These are phyloP conservation scores for Atta cephalotes DNA, from an alignment of 1,140 invertebrate genomes.

Conservation along the genomic window DNA sequence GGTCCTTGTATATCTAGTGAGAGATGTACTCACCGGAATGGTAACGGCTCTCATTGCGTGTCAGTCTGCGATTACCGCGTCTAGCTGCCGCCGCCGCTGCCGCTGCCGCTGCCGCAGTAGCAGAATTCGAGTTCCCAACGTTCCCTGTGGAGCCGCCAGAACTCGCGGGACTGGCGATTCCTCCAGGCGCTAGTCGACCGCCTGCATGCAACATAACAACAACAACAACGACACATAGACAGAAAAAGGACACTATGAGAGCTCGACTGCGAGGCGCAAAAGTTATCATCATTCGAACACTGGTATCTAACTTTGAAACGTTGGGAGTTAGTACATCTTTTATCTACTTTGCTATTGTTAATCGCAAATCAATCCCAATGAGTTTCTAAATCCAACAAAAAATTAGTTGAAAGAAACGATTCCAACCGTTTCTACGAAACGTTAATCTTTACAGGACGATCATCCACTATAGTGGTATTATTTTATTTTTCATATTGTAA, in stretches of 20 bases:
- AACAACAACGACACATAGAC: slow-evolving; percentile 83
- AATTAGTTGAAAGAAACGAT: not conserved
- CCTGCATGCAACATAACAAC: slow-evolving; percentile 85
- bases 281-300: slow-evolving; percentile 8
- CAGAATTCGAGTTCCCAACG: slow-evolving; percentile 86
- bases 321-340: not conserved
- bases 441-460: not conserved
- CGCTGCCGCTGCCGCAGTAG: slow-evolving; percentile 75
- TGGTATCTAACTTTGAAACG: not conserved
- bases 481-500: no score
- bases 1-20: not conserved
- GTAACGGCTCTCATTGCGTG: slow-evolving; percentile 97
- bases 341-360: not conserved
- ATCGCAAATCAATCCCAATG: not conserved
- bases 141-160: slow-evolving; percentile 85
- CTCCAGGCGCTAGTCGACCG: slow-evolving; percentile 84
- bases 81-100: slow-evolving; percentile 85
- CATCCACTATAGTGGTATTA: no score
- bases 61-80: slow-evolving; percentile 94
- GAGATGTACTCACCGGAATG: slow-evolving; percentile 94
- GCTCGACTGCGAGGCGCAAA: not conserved
- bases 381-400: not conserved
- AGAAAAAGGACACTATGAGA: slow-evolving; percentile 73
- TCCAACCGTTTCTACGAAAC: not conserved
- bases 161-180: slow-evolving; percentile 84